Base-by-base conservation (phyloP, 2,888 invertebrate genomes). In the Parelbella ahira region DNA sequence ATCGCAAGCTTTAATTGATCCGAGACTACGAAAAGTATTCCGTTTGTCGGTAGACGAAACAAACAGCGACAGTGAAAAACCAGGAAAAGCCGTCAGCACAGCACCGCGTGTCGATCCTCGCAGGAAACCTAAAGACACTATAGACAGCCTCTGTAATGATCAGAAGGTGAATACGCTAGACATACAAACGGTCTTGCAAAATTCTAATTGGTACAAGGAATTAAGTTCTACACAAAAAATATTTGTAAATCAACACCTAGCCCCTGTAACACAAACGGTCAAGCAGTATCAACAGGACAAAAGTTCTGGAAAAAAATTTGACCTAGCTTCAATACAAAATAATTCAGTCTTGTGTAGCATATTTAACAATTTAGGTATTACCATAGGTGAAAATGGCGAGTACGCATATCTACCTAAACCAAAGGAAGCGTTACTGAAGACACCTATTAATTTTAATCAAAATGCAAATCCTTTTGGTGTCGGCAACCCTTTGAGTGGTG, bases 21-120 rank as follows among this genome's bases (percentile, higher is more conserved):
- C 95, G 1, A 90, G 95, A 39, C 64, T 95, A 47, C 83, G 92
- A 47, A 93, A 92, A 72, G 93, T 95, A 38, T 93, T 94, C 65
- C 89, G 93, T 38, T 67, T 94, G 48, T 89, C 90, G 1, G 78
- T 91, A 38, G 91, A 92, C 8, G 88, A 92, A 51, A 89, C 80
- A 25, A 91, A 90, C 13, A 90, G 91, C 63, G 91, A 91, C 43
- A 90, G 89, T 39, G 86, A 79, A 60, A 87, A 86, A 66, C 68
- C 74, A 51, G 64, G 62, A 8, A 87, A 84, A 56, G 50, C 57
- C 25, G 52, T 62, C 4, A 71, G 71, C 15, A 60, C 80, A 0
- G 73, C 71, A 1, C 90, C 89, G 21, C 63, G 88, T 42, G 58
- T 80, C 10, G 88, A 88, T 53, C 88, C 88, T 1, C 69, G 88